These are phyloP conservation scores for Cavia aperea DNA, from an alignment of 2,113 vertebrate genomes.

Conservation along the genomic window DNA sequence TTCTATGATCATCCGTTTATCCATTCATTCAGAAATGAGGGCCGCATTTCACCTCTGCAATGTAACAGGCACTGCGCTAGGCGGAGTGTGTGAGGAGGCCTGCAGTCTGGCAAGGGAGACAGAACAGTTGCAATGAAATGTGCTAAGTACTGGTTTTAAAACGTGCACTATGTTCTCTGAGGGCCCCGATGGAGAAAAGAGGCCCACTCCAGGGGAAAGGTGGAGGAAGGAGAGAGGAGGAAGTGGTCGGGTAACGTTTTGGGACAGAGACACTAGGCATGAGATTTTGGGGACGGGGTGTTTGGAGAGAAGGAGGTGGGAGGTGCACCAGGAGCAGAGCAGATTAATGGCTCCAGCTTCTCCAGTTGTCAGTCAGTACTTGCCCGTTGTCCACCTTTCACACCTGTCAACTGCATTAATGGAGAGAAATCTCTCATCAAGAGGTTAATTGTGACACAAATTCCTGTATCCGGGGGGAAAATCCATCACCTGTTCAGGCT, in stretches of 20 bases:
- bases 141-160: neutral
- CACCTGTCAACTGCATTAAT: conserved; percentile 60
- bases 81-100: neutral
- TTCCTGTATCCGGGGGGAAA: conserved; percentile 10
- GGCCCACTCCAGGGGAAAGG: neutral
- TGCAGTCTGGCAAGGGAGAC: neutral
- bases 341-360: neutral
- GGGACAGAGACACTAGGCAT: neutral
- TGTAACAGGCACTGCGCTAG: neutral
- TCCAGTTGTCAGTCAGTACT: conserved; percentile 53
- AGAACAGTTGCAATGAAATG: neutral
- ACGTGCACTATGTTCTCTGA: neutral
- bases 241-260: neutral
- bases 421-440: conserved; percentile 62
- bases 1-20: neutral
- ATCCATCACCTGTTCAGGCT: conserved; percentile 38
- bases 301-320: neutral
- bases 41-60: neutral
- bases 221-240: too few species aligned
- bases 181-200: neutral
- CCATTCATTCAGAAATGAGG: neutral
- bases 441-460: conserved; percentile 64
- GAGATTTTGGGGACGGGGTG: neutral
- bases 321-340: neutral
- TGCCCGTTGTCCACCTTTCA: conserved; percentile 39